phyloP scores from a whole-genome alignment of 1,140 invertebrate genomes.

The Druon quercuslanigerum region DNA sequence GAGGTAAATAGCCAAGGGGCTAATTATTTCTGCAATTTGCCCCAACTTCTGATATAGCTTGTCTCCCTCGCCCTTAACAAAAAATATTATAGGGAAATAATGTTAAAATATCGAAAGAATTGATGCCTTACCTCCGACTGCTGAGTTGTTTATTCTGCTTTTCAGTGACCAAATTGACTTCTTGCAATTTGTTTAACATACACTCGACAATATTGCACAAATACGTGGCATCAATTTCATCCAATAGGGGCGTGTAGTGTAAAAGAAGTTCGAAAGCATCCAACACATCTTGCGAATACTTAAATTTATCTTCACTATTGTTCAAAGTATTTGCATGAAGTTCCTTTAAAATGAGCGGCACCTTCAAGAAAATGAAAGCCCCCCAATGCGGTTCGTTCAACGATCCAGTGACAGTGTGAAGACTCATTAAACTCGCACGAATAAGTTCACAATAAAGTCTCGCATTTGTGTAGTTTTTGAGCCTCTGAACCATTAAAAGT shows the following conservation, averaged over 20 bases:
- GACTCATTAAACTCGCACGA: conserved; percentile 90
- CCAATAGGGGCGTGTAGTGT: conserved; percentile 87
- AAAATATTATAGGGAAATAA: no score
- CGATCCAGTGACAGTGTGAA: conserved; percentile 86
- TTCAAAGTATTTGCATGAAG: conserved; percentile 77
- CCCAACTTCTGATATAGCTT: no score
- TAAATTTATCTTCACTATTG: conserved; percentile 76
- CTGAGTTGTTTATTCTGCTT: conserved; percentile 84
- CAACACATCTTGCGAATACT: conserved; percentile 84
- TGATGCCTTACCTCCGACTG: conserved; percentile 77
- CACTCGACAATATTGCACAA: conserved; percentile 91
- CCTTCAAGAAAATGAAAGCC: conserved; percentile 94
- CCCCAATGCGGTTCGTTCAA: conserved; percentile 92
- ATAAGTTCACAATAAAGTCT: conserved; percentile 92
- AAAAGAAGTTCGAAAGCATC: conserved; percentile 89
- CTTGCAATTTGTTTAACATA: conserved; percentile 87
- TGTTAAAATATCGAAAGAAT: no score
- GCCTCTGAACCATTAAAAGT: conserved; percentile 86
- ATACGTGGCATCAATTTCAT: conserved; percentile 91
- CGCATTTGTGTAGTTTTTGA: conserved; percentile 84
- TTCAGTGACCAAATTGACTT: conserved; percentile 87
- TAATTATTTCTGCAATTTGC: no score
- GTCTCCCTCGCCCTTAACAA: no score
- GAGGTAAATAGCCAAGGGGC: no score
- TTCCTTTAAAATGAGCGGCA: conserved; percentile 87